Base-by-base conservation (phyloP, 2,888 invertebrate genomes). In the Drosophila bunnanda region DNA sequence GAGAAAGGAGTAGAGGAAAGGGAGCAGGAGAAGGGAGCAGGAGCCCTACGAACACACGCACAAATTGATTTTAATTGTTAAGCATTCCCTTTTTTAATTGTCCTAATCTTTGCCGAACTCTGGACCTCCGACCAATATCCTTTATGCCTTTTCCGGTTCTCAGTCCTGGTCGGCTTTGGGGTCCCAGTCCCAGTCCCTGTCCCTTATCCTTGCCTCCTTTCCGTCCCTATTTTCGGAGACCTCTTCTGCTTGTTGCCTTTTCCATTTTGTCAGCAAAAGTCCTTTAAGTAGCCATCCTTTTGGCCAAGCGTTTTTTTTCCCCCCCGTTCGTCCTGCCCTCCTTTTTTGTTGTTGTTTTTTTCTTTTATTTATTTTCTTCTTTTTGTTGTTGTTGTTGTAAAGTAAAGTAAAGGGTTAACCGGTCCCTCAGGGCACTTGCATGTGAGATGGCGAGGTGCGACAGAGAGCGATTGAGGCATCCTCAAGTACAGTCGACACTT, bases 1-100 rank as follows among this genome's bases (percentile, higher is more conserved):
- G n/a, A n/a, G 25, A 25, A 25, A 2, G 4, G 25, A 25, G 25
- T 4, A 4, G 3, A 25, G 20, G 20, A 41, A 12, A 4, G n/a
- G 15, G 15, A 43, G 28, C 2, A 17, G 13, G n/a, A 34, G 13
- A 32, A 6, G 5, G 41, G 2, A 41, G 20, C 12, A 0, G 41
- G 3, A 7, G 34, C 32, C 41, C 46, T 48, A 67, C 60, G 52
- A 52, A 62, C 69, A 61, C 28, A 62, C 58, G 56, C 52, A 71
- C 82, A 89, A 85, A 85, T 85, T 85, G 89, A 85, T 89, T 85
- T 85, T 85, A 85, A 85, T 85, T 89, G 89, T 89, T 89, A 88
- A 73, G 85, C 88, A 87, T 85, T 87, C 75, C 89, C 84, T 80
- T 81, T 84, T 89, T 84, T 89, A 89, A 85, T 85, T 85, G 84